phyloP scores from a whole-genome alignment of 2,888 invertebrate genomes.

The Cryptus armator region DNA sequence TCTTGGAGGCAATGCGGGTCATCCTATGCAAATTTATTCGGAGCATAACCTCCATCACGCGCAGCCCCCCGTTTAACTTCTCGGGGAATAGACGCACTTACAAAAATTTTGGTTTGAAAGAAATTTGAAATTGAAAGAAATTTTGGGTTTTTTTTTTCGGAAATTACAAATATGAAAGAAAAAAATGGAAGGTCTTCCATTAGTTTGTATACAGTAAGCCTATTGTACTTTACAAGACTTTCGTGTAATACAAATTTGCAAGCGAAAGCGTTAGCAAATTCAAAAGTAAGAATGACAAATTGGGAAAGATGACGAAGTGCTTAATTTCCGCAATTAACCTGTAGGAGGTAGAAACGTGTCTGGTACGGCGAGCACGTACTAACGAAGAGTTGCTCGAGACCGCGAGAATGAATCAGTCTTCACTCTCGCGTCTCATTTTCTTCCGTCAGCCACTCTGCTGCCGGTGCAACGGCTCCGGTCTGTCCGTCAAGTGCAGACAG shows the following conservation, averaged over 20 bases:
- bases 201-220: neutral
- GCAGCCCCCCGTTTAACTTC: neutral
- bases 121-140: neutral
- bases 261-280: slow-evolving; percentile 41
- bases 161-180: neutral
- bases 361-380: slow-evolving; percentile 68
- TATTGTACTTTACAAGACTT: slow-evolving; percentile 2
- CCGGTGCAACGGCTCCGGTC: slow-evolving; percentile 21
- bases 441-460: slow-evolving; percentile 33
- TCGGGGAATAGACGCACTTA: neutral
- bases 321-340: slow-evolving; percentile 72
- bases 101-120: neutral
- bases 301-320: slow-evolving; percentile 69
- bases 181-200: neutral
- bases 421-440: slow-evolving; percentile 54
- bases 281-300: slow-evolving; percentile 68
- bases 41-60: neutral
- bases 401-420: slow-evolving; percentile 68
- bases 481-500: slow-evolving; percentile 45
- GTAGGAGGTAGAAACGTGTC: slow-evolving; percentile 69
- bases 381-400: slow-evolving; percentile 37
- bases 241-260: slow-evolving; percentile 9
- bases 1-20: neutral
- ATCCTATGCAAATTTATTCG: neutral
- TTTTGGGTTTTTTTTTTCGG: neutral